Percentiles rank a stretch among this genome's conserved stretches.
Evolutionary conservation across 1,140 invertebrate species (phyloP).

Genomic region (Panulirus ornatus): DNA sequence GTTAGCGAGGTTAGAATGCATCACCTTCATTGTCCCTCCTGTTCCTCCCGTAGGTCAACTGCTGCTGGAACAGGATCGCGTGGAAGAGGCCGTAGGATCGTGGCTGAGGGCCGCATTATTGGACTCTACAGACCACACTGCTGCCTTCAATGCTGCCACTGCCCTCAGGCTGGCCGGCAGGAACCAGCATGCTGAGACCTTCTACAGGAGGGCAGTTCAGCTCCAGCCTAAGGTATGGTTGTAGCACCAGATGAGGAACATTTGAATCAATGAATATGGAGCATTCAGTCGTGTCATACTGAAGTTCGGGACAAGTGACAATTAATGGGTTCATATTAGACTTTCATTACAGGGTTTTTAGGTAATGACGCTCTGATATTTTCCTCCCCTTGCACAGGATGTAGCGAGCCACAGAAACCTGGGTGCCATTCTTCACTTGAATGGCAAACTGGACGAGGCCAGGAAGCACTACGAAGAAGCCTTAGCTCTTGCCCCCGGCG

Average conservation of each 20-base stretch:
- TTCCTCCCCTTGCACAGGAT: slow-evolving; percentile 82
- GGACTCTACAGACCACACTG: slow-evolving; percentile 87
- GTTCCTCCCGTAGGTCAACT: slow-evolving; percentile 87
- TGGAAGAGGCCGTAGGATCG: slow-evolving; percentile 89
- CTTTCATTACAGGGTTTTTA: no score
- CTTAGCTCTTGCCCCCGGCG: slow-evolving; percentile 89
- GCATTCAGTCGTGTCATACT: no score
- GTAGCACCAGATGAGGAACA: not conserved
- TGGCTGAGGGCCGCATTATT: slow-evolving; percentile 87
- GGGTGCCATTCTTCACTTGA: slow-evolving; percentile 94
- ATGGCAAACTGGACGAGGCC: slow-evolving; percentile 92
- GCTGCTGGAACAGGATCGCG: slow-evolving; percentile 86
- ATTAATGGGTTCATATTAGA: no score
- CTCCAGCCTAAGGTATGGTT: slow-evolving; percentile 84
- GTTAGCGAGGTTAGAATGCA: no score
- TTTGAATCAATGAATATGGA: no score
- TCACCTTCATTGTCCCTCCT: not conserved
- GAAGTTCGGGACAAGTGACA: no score
- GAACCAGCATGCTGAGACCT: slow-evolving; percentile 88
- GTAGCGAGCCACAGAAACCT: slow-evolving; percentile 94
- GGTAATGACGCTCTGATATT: no score
- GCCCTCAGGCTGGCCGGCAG: slow-evolving; percentile 88
- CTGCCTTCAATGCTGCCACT: slow-evolving; percentile 91
- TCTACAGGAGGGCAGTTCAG: slow-evolving; percentile 85
- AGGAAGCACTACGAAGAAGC: slow-evolving; percentile 90